Evolutionary conservation across 2,113 vertebrate genomes (phyloP), one percentile per base, ranked within the genome.

Genomic region (Atherinomorus stipes): DNA sequence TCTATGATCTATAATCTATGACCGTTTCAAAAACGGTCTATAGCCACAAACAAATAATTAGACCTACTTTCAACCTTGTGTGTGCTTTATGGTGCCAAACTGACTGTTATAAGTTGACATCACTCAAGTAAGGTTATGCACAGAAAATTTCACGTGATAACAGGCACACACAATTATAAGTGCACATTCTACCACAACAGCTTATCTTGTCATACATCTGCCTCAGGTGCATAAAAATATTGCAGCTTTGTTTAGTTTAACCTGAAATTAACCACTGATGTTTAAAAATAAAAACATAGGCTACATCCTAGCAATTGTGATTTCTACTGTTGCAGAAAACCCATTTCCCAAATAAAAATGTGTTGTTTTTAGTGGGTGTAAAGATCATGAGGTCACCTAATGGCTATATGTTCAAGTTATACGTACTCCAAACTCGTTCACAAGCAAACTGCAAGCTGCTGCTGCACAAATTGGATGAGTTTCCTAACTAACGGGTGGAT

Each of bases 401-500:
- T 44, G 56, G 7, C 25, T 54, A 54, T 37, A 12, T 23, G 2
- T 18, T 28, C 5, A 11, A 42, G 47, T 47, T 15, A 21, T 22
- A n/a, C n/a, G n/a, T n/a, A n/a, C 28, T 61, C 22, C 21, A 69
- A 19, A 25, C 26, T 54, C 34, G 11, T 49, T 42, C 9, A 2
- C 22, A 66, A 62, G 52, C 26, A 54, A 78, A 74, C 19, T 12
- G 25, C 45, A 72, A 75, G 64, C 60, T 47, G 21, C 34, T 64
- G 78, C 34, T 57, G 78, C 56, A 69, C 51, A 84, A 81, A 78
- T 25, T 70, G 52, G 63, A 64, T 26, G 28, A 62, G 67, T 78
- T 71, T 70, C 57, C 54, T 69, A 34, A 64, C 45, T 49, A 74
- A 80, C 13, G 90, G 89, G 89, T 77, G 89, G 91, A 92, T 92